Base-by-base conservation (phyloP, 2,888 invertebrate species). In the Drosophila histrio region DNA sequence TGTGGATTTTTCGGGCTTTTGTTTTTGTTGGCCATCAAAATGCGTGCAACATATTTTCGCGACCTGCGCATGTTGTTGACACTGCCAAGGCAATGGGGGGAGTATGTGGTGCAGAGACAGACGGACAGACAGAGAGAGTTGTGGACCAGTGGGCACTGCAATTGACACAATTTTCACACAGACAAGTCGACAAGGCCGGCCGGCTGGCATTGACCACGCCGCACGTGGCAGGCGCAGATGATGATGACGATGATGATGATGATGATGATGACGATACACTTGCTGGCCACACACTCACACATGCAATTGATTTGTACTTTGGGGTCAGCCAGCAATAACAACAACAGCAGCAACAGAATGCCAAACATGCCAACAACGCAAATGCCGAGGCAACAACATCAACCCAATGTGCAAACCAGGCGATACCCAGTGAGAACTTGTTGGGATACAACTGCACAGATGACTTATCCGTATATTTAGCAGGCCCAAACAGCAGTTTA, bases 261-360 rank as follows among this genome's bases (percentile, higher is more conserved):
- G 74, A 39, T 43, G 32, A 52, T 52, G 47, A 38, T 38, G 53
- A 50, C 46, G 44, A 32, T 47, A 59, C 58, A 52, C 49, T n/a
- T 43, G 38, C 56, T 24, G 32, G 34, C 24, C 62, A 56, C 24
- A 60, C 61, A 58, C 67, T 44, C 30, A 32, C 62, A 30, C 66
- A 60, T 74, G 82, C 80, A 87, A 80, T 83, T 83, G 82, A 83
- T 83, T 83, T 88, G 82, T 83, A 88, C 82, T 83, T 82, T 83
- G 82, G 85, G 82, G 82, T 82, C 87, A 87, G 81, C 59, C 88
- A 61, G 50, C 63, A 62, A 47, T 57, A 82, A 46, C 61, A 66
- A 47, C 64, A 65, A 11, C 34, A 43, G 19, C 43, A 63, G n/a
- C 61, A 26, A 32, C 44, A 54, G 57, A 57, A 82, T 79, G 81